Percentiles rank a stretch among this genome's conserved stretches.
Evolutionary conservation across 2,797 vertebrate species (phyloP).

Genomic region (Threskiornis aethiopicus): DNA sequence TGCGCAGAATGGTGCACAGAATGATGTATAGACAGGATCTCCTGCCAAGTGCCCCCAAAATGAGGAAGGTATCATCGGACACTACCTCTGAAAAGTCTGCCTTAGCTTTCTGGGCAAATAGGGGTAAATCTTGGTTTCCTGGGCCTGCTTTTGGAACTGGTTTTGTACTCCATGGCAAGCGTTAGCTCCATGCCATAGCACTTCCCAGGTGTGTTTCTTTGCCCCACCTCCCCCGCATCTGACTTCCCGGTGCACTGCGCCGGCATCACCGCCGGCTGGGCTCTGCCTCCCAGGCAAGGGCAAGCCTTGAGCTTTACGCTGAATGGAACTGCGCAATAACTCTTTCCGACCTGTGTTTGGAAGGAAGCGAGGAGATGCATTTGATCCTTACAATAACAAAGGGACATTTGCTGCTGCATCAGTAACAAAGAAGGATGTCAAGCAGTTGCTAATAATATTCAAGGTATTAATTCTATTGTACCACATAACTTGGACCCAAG

Average conservation of each 20-base stretch:
- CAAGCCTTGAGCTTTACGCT: not conserved
- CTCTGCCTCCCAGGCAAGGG: not conserved
- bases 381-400: not conserved
- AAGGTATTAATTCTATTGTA: not conserved
- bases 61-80: not conserved
- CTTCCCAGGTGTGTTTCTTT: not conserved
- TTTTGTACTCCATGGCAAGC: not conserved
- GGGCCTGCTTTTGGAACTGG: not conserved
- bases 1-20: not conserved
- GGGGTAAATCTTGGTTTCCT: not conserved
- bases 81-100: not conserved
- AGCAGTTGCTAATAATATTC: not conserved
- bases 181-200: not conserved
- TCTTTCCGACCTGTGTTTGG: accelerated
- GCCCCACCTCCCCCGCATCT: not conserved
- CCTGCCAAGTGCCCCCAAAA: not conserved
- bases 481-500: not conserved
- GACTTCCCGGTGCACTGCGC: accelerated
- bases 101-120: not conserved
- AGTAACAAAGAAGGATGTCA: not conserved
- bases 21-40: not conserved
- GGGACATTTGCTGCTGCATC: not conserved
- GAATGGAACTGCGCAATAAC: not conserved
- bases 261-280: not conserved
- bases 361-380: not conserved